These are phyloP conservation scores for Brachyptera risi DNA, from an alignment of 2,888 invertebrate species.

Conservation along the genomic window DNA sequence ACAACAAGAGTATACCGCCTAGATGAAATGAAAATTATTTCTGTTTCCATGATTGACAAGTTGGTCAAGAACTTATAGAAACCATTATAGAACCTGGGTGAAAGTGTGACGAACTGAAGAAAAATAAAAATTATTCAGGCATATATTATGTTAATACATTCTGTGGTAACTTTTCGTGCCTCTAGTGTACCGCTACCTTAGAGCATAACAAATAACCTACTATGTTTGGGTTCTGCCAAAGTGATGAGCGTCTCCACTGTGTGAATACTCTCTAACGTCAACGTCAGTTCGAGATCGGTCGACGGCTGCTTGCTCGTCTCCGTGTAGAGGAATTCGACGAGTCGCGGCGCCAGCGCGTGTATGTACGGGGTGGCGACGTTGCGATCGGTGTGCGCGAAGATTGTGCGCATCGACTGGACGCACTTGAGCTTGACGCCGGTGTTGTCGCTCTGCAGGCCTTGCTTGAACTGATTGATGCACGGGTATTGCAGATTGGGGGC, in stretches of 20 bases:
- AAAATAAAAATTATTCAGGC: too few relatives aligned
- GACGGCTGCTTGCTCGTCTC: conserved; percentile 57
- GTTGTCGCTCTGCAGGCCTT: conserved; percentile 64
- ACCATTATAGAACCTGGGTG: too few relatives aligned
- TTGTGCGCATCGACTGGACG: conserved; percentile 70
- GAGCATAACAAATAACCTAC: too few relatives aligned
- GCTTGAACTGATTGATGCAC: conserved; percentile 87
- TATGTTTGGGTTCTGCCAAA: conserved; percentile 68
- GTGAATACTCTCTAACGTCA: conserved; percentile 67
- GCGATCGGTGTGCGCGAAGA: conserved; percentile 68
- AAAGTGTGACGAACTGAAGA: too few relatives aligned
- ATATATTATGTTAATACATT: too few relatives aligned
- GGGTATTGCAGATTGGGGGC: conserved; percentile 84
- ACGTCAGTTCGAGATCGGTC: conserved; percentile 63
- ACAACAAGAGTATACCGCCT: too few relatives aligned
- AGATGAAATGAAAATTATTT: too few relatives aligned
- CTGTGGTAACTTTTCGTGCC: too few relatives aligned
- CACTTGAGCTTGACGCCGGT: conserved; percentile 65
- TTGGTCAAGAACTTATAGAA: too few relatives aligned
- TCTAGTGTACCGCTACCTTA: too few relatives aligned
- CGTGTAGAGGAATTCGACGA: conserved; percentile 69
- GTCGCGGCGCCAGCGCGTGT: conserved; percentile 71
- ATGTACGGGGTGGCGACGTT: conserved; percentile 73
- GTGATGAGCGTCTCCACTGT: conserved; percentile 71
- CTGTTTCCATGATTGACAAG: too few relatives aligned